A percentile compares a stretch with the other conserved stretches of the same genome.
These are phyloP conservation scores for Melanotaenia boesemani DNA, from an alignment of 2,797 vertebrate species.

Conservation along the genomic window DNA sequence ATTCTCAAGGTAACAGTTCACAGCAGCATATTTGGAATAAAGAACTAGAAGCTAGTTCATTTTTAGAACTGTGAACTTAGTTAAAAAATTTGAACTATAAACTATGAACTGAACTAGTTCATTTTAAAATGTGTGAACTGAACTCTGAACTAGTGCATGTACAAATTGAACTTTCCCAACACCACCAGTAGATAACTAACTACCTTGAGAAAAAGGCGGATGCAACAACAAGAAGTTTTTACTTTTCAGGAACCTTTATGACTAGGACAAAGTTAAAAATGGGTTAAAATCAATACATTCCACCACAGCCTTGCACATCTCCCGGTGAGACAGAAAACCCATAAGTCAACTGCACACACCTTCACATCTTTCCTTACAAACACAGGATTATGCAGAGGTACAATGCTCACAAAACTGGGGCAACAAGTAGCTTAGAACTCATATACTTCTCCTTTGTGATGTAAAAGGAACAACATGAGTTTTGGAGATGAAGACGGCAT, in stretches of 20 bases:
- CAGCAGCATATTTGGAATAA: too few relatives aligned
- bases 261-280: neutral
- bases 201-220: neutral
- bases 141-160: too few relatives aligned
- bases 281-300: neutral
- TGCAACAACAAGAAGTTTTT: neutral
- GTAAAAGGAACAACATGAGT: neutral
- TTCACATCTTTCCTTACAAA: neutral
- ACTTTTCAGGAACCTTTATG: neutral
- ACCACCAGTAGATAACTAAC: too few relatives aligned
- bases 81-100: too few relatives aligned
- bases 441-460: neutral
- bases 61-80: too few relatives aligned
- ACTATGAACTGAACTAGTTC: too few relatives aligned
- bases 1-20: too few relatives aligned
- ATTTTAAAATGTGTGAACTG: too few relatives aligned
- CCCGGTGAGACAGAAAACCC: neutral
- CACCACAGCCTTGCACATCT: neutral
- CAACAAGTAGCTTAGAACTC: neutral
- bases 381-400: neutral
- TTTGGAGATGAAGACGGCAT: neutral
- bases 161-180: too few relatives aligned
- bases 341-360: neutral
- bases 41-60: too few relatives aligned
- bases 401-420: neutral